Evolutionary conservation across 2,888 invertebrate genomes (phyloP).

Genomic region (Uloborus plumipes): DNA sequence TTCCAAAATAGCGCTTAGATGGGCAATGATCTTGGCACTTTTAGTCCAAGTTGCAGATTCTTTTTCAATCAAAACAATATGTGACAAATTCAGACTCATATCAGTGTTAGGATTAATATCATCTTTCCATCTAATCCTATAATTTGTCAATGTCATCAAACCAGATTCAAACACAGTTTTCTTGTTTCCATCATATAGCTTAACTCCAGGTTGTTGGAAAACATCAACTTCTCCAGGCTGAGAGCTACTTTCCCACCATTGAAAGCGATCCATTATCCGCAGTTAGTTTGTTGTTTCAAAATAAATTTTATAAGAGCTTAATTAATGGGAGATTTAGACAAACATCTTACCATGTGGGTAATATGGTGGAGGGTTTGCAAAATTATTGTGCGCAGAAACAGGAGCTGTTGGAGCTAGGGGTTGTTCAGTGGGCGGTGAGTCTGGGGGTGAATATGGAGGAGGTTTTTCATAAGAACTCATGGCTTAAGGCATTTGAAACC

Average conservation of each 20-base stretch:
- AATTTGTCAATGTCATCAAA: conserved; percentile 34
- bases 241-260: conserved; percentile 49
- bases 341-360: too few relatives aligned
- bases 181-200: conserved; percentile 59
- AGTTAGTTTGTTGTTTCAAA: too few relatives aligned
- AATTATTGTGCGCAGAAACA: too few relatives aligned
- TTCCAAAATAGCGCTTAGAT: conserved; percentile 49
- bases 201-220: conserved; percentile 30
- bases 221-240: conserved; percentile 42
- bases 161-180: conserved; percentile 55
- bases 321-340: too few relatives aligned
- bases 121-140: conserved; percentile 57
- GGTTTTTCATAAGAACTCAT: conserved; percentile 19
- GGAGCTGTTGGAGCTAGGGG: too few relatives aligned
- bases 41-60: conserved; percentile 59
- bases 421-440: too few relatives aligned
- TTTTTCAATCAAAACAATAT: conserved; percentile 58
- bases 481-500: too few relatives aligned
- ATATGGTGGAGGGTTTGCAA: too few relatives aligned
- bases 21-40: conserved; percentile 61
- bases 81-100: conserved; percentile 51
- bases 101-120: conserved; percentile 48
- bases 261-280: conserved; percentile 49
- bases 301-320: background rate
- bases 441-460: conserved; percentile 23